Percentiles rank a stretch among this genome's conserved stretches.
These are phyloP conservation scores for Stratiolaelaps scimitus DNA, from an alignment of 1,140 invertebrate species.

Conservation along the genomic window DNA sequence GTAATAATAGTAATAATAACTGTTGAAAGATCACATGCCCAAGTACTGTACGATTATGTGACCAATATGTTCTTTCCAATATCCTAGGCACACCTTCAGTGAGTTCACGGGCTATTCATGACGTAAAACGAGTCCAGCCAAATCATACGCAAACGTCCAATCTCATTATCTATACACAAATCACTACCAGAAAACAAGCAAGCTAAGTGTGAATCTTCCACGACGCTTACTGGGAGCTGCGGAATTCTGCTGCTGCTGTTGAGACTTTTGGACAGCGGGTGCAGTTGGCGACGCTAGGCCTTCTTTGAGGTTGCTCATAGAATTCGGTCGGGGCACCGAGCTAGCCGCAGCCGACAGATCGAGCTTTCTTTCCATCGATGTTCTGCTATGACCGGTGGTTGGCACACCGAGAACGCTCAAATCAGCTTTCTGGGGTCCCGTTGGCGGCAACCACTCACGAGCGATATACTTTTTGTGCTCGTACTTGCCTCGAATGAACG, in stretches of 20 bases:
- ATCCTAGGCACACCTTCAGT: too few relatives aligned
- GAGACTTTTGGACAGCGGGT: background rate
- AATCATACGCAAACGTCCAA: too few relatives aligned
- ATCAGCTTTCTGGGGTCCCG: constrained; percentile 53
- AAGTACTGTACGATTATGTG: too few relatives aligned
- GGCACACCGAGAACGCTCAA: constrained; percentile 26
- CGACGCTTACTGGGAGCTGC: background rate
- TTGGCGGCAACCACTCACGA: constrained; percentile 80
- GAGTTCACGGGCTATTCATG: too few relatives aligned
- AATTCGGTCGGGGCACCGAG: constrained; percentile 22
- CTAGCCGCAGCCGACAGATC: background rate
- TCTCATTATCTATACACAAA: too few relatives aligned
- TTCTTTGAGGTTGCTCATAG: constrained; percentile 14
- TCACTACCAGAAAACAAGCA: too few relatives aligned
- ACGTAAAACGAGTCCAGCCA: too few relatives aligned
- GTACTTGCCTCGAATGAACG: constrained; percentile 92
- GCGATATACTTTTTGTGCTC: constrained; percentile 97
- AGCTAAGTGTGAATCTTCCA: too few relatives aligned
- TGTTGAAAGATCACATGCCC: too few relatives aligned
- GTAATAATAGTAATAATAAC: too few relatives aligned
- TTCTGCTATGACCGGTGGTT: background rate
- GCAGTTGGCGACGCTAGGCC: background rate
- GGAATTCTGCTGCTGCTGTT: constrained; percentile 8
- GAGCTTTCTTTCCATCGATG: background rate
- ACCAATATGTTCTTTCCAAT: too few relatives aligned